These are phyloP conservation scores for Dorcus hopei DNA, from an alignment of 2,888 invertebrate genomes.

Conservation along the genomic window DNA sequence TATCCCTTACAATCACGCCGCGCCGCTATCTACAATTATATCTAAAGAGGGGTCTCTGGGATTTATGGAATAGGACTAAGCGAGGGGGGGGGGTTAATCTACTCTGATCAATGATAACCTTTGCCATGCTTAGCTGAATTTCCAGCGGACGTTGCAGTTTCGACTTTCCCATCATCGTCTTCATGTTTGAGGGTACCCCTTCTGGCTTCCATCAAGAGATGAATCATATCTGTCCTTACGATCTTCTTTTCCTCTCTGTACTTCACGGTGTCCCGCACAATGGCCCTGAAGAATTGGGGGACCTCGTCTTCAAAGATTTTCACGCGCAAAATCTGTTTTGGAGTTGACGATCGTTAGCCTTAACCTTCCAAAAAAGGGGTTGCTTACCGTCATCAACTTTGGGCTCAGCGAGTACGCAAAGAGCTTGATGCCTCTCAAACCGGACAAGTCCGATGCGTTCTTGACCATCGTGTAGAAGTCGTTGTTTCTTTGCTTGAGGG, in stretches of 20 bases:
- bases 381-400: too few relatives aligned
- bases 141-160: background rate
- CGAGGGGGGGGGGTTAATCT: too few relatives aligned
- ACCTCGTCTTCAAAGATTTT: slow-evolving; percentile 22
- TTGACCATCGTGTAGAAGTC: slow-evolving; percentile 52
- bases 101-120: too few relatives aligned
- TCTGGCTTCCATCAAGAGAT: slow-evolving; percentile 40
- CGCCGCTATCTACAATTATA: too few relatives aligned
- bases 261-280: slow-evolving; percentile 34
- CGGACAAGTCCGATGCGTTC: background rate
- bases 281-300: slow-evolving; percentile 25
- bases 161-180: background rate
- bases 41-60: too few relatives aligned
- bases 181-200: slow-evolving; percentile 23
- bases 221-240: slow-evolving; percentile 45
- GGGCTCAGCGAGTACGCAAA: too few relatives aligned
- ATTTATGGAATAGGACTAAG: too few relatives aligned
- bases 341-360: background rate
- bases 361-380: background rate
- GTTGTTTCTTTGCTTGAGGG: slow-evolving; percentile 50
- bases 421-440: too few relatives aligned
- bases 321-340: background rate
- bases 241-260: slow-evolving; percentile 34
- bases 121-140: background rate
- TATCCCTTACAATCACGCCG: too few relatives aligned